Base-by-base conservation (phyloP, 2,888 invertebrate species). In the Stenchaetothrips biformis region DNA sequence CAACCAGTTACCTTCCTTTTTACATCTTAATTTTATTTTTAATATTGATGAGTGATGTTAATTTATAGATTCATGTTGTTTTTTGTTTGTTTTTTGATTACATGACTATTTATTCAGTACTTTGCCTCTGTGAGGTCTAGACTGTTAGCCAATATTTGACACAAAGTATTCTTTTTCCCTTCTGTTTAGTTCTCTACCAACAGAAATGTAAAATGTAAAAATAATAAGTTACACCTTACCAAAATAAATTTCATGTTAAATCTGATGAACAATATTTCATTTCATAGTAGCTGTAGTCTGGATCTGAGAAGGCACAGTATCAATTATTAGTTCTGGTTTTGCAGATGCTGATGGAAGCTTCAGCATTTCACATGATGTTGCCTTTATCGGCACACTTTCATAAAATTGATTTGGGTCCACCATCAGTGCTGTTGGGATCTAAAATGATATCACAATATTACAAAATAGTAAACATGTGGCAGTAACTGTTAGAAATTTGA, bases 391-490 rank as follows among this genome's bases (percentile, higher is more conserved):
- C 84, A 94, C 87, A 86, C 91, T 89, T 48, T 90, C 90, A 78
- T 91, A 90, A 82, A 94, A 89, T 85, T 91, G 90, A 86, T 91
- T 93, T 7, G 93, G 92, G 84, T 92, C 90, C 77, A 90, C 90
- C 84, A 92, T 90, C 79, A 91, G 86, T 48, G 89, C 87, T 47
- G 90, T 86, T 18, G 92, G 90, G 49, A 91, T 89, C 89, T 90
- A 84, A 21, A 85, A 86, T 25, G 8, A 37, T 37, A 37, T 37
- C 37, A 37, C 37, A 37, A 37, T 4, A 37, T 37, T 37, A 37
- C 4, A 37, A 37, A 37, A 37, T 37, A 37, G 37, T 37, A 37
- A 37, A 37, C 37, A 37, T 2, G 37, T 1, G 37, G 37, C 2
- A 37, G 4, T 37, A 79, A 82, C 83, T 81, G 81, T 83, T 82